Base-by-base conservation (phyloP, 2,113 vertebrate genomes). In the Caranx ignobilis region DNA sequence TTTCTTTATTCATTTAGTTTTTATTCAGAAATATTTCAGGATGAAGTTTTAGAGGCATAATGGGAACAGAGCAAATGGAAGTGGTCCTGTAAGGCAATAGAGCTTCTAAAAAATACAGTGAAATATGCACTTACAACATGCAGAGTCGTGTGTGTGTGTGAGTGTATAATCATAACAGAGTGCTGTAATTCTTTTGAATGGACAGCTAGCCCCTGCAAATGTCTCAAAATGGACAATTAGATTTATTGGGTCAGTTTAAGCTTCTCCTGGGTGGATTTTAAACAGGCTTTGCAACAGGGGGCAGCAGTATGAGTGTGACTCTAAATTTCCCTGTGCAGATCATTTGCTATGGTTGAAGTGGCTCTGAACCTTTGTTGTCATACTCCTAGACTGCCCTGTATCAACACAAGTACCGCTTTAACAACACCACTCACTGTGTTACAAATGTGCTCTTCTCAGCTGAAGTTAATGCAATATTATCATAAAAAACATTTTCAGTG, bases 1-100 rank as follows among this genome's bases (percentile, higher is more conserved):
- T 71, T 77, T 72, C 45, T 60, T 39, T 54, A 80, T 52, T 67
- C 26, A 74, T 8, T 19, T 50, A 68, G 31, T 37, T 37, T 48
- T 61, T 21, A 50, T 62, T 60, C 56, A 47, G 31, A 57, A 26
- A 65, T 48, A 65, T 54, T 71, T 62, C 35, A 62, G 50, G 47
- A 67, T 82, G 55, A n/a, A 76, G 45, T 39, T 59, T 71, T 18
- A 68, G 37, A 65, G 50, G 72, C 45, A 86, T 55, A 77, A 76
- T 69, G 74, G 65, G 32, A 71, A 45, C 35, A 37, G 3, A 76
- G 13, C n/a, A 6, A 71, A 55, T 6, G 11, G 19, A 70, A 37
- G 34, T 56, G 54, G n/a, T 54, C 31, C 10, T 69, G 3, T 11
- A 55, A 66, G n/a, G 26, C 26, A 50, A 72, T 39, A 74, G 54